These are phyloP conservation scores for Spialia ferax DNA, from an alignment of 2,888 invertebrate species.

Conservation along the genomic window DNA sequence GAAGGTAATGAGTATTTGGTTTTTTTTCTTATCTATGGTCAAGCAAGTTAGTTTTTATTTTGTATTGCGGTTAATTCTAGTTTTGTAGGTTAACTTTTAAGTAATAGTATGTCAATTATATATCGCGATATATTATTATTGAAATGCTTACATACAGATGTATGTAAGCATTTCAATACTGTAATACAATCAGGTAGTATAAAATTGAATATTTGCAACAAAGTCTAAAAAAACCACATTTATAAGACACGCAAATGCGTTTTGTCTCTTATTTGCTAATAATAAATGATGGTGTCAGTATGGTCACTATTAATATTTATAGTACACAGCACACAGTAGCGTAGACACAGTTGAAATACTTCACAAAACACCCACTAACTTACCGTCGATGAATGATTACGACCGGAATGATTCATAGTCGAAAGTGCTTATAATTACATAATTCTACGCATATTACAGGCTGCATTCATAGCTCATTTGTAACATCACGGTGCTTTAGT, in stretches of 20 bases:
- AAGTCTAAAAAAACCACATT: too few species aligned
- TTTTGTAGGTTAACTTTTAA: too few species aligned
- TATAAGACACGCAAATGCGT: too few species aligned
- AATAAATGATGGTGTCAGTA: not conserved
- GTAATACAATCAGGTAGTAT: too few species aligned
- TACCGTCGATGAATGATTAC: constrained; percentile 23
- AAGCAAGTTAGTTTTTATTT: too few species aligned
- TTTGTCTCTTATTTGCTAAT: not conserved
- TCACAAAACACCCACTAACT: constrained; percentile 23
- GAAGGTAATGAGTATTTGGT: not conserved
- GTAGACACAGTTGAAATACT: constrained; percentile 7
- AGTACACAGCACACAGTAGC: not conserved
- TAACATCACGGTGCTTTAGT: constrained; percentile 55
- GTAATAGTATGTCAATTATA: too few species aligned
- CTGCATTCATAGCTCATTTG: constrained; percentile 51
- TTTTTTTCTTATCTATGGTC: not conserved
- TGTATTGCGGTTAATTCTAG: too few species aligned
- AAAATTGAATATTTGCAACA: too few species aligned
- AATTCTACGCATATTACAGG: constrained; percentile 42
- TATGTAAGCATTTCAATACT: too few species aligned
- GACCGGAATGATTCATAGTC: constrained; percentile 30
- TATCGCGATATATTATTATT: too few species aligned
- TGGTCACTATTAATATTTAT: not conserved
- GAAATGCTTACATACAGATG: too few species aligned
- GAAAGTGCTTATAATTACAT: constrained; percentile 42